Base-by-base conservation (phyloP, 1,140 invertebrate genomes). In the Brachystomella parvula region DNA sequence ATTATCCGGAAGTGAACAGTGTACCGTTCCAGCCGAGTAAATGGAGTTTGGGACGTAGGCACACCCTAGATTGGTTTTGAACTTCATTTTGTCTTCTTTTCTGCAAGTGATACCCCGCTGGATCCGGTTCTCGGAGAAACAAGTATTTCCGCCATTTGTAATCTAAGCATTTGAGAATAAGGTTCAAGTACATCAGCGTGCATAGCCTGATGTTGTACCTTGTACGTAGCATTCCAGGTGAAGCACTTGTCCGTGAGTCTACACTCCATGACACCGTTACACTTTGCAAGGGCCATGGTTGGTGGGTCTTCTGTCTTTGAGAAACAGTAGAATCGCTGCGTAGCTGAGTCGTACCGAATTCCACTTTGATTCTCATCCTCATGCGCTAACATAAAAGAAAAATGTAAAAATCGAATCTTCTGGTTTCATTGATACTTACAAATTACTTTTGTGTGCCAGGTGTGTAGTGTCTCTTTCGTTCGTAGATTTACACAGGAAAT, bases 161-260 rank as follows among this genome's bases (percentile, higher is more conserved):
- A 44, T 44, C 39, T n/a, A 44, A 44, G n/a, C n/a, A 44, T 44
- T 12, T 44, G 39, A 44, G n/a, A 12, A n/a, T 44, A 44, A 9
- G 9, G 9, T 44, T 12, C 32, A 60, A 60, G 3, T 26, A 12
- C 3, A 12, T 15, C 24, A 19, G 30, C 15, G 12, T 60, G 24
- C 24, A 32, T 60, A 33, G 24, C 15, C 24, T 24, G 24, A 6
- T 15, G 6, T 15, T 12, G 21, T 62, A 62, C 60, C 35, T 35
- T 62, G 24, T 62, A 62, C 9, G 60, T 30, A 24, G 39, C 60
- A 47, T 62, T 28, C 60, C 60, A 62, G n/a, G 2, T 44, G 35
- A 62, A 62, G 35, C 60, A 62, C 35, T 62, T 62, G 28, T 62
- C 32, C 35, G 31, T 19, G 15, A 62, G 28, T 47, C 24, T 3